Conservation (phyloP, 2,888 invertebrate genomes). For the Hemicrepidius hirtus region DNA sequence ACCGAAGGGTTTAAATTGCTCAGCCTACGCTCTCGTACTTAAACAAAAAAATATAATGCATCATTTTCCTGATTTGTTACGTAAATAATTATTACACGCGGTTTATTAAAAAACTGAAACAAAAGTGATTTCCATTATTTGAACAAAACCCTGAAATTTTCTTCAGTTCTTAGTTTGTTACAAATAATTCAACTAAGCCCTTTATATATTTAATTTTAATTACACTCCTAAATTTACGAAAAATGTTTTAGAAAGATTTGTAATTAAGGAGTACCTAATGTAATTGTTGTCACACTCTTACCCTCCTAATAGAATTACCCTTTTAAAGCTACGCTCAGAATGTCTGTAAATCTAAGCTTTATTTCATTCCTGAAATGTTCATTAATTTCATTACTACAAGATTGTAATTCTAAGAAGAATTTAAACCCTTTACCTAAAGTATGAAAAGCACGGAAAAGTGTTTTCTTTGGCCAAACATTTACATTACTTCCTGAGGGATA, state of each 20-base stretch:
- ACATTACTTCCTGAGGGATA: background rate
- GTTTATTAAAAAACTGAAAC: no score
- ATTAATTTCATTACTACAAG: background rate
- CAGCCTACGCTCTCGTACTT: no score
- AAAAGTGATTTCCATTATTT: no score
- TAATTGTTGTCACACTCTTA: slow-evolving; percentile 4
- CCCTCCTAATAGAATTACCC: slow-evolving; percentile 16
- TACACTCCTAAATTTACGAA: slow-evolving; percentile 9
- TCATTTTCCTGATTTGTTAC: no score
- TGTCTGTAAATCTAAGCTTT: background rate
- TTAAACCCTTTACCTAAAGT: background rate
- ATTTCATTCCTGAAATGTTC: background rate
- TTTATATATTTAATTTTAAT: background rate
- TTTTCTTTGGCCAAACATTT: background rate
- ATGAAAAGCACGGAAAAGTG: background rate
- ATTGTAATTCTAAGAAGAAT: background rate
- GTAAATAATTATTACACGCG: no score
- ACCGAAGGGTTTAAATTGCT: no score
- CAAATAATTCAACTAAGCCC: no score
- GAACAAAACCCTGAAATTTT: no score
- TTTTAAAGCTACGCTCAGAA: background rate
- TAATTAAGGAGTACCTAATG: slow-evolving; percentile 1
- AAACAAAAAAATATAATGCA: no score
- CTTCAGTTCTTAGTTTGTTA: no score
- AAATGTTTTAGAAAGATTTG: slow-evolving; percentile 1